Evolutionary conservation across 2,113 vertebrate species (phyloP).

Genomic region (Rutilus rutilus): DNA sequence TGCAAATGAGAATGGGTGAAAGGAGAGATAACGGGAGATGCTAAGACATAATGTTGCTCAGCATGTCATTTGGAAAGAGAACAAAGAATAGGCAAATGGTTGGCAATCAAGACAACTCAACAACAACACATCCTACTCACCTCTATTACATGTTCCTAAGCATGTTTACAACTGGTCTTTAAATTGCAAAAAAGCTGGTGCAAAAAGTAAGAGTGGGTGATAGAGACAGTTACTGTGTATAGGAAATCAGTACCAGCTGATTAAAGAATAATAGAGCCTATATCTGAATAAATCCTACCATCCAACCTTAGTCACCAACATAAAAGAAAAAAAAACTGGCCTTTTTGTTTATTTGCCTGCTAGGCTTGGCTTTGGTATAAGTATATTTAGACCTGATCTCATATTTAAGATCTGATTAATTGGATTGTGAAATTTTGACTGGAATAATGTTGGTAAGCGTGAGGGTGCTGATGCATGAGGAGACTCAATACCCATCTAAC

Average conservation of each 20-base stretch:
- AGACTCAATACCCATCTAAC: slow-evolving; percentile 34
- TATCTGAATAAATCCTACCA: no score
- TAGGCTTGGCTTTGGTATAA: background rate
- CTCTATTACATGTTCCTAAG: background rate
- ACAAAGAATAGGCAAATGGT: background rate
- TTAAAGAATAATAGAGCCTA: no score
- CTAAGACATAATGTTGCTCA: background rate
- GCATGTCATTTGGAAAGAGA: background rate
- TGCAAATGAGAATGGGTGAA: slow-evolving; percentile 57
- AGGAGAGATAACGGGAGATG: slow-evolving; percentile 12
- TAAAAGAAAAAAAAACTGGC: background rate
- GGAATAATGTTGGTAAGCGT: background rate
- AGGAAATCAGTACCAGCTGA: no score
- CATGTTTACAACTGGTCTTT: background rate
- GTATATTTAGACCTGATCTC: background rate
- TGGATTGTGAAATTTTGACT: background rate
- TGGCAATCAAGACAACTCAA: background rate
- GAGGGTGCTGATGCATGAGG: slow-evolving; percentile 40
- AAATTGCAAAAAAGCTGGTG: background rate
- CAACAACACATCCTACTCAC: background rate
- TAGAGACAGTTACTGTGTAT: no score
- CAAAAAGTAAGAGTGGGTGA: background rate
- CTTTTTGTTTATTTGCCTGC: background rate
- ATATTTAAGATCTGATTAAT: background rate
- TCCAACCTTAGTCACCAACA: background rate